These are phyloP conservation scores for Belgica antarctica DNA, from an alignment of 2,888 invertebrate species.

Conservation along the genomic window DNA sequence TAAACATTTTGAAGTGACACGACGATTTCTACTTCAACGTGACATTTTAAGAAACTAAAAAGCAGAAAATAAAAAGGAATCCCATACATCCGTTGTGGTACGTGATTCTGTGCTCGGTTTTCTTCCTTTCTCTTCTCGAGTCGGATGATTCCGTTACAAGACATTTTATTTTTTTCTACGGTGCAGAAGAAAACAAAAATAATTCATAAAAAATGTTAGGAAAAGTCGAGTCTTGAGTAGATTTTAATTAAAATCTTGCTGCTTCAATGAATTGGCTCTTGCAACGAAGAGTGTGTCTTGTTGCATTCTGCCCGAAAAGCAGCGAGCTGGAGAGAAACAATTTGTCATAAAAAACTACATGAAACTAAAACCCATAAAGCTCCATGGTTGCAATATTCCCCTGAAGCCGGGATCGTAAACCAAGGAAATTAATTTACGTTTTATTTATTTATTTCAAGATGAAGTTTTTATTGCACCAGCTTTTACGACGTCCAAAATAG, in stretches of 20 bases:
- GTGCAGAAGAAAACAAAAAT: background rate
- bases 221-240: background rate
- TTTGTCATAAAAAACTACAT: conserved; percentile 40
- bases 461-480: conserved; percentile 2
- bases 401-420: conserved; percentile 25
- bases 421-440: conserved; percentile 30
- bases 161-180: background rate
- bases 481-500: too few relatives aligned
- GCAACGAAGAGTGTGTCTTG: background rate
- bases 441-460: background rate
- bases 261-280: conserved; percentile 40
- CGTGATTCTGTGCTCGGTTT: conserved; percentile 31
- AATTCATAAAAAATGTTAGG: conserved; percentile 7
- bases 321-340: conserved; percentile 15
- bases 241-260: conserved; percentile 41
- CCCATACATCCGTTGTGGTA: conserved; percentile 29
- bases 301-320: conserved; percentile 17
- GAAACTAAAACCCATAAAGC: conserved; percentile 23
- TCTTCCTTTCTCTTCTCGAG: background rate
- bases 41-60: conserved; percentile 1
- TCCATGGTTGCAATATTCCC: conserved; percentile 10
- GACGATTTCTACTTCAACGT: background rate
- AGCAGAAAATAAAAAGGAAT: background rate
- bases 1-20: background rate
- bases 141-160: too few relatives aligned